Conservation (phyloP, 2,888 invertebrate genomes). For the Heteropelma amictum region DNA sequence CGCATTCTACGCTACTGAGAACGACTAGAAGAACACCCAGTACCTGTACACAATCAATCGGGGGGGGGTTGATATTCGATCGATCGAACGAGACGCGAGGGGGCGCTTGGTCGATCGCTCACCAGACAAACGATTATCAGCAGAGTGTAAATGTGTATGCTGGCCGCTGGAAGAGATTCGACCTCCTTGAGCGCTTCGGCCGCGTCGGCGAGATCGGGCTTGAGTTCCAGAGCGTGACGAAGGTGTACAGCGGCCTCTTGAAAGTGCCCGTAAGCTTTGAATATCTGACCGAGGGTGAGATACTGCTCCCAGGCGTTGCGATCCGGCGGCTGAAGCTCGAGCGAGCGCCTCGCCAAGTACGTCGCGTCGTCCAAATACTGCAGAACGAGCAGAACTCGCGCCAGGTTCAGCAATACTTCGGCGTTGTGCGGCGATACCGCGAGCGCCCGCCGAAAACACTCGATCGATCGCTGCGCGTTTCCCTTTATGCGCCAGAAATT, state of each 20-base stretch:
- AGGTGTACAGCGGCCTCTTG: slow-evolving; percentile 92
- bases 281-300: slow-evolving; percentile 94
- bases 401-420: slow-evolving; percentile 90
- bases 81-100: too few relatives aligned
- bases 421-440: slow-evolving; percentile 92
- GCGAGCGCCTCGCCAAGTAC: slow-evolving; percentile 89
- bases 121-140: slow-evolving; percentile 93
- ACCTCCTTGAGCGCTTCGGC: slow-evolving; percentile 88
- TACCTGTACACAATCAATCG: slow-evolving; percentile 79
- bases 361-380: slow-evolving; percentile 95
- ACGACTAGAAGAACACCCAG: slow-evolving; percentile 91
- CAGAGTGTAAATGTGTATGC: slow-evolving; percentile 91
- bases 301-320: slow-evolving; percentile 95
- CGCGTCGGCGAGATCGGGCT: slow-evolving; percentile 92
- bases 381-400: slow-evolving; percentile 89
- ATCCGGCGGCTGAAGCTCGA: slow-evolving; percentile 91
- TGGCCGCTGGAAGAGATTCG: slow-evolving; percentile 88
- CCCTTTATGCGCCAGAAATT: slow-evolving; percentile 95
- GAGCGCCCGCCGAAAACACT: slow-evolving; percentile 92
- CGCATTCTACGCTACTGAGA: slow-evolving; percentile 82
- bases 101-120: slow-evolving; percentile 73
- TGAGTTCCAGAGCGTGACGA: slow-evolving; percentile 88
- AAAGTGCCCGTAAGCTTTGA: slow-evolving; percentile 93
- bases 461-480: slow-evolving; percentile 91
- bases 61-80: not conserved